Base-by-base conservation (phyloP, 2,888 invertebrate species). In the Seira musarum region DNA sequence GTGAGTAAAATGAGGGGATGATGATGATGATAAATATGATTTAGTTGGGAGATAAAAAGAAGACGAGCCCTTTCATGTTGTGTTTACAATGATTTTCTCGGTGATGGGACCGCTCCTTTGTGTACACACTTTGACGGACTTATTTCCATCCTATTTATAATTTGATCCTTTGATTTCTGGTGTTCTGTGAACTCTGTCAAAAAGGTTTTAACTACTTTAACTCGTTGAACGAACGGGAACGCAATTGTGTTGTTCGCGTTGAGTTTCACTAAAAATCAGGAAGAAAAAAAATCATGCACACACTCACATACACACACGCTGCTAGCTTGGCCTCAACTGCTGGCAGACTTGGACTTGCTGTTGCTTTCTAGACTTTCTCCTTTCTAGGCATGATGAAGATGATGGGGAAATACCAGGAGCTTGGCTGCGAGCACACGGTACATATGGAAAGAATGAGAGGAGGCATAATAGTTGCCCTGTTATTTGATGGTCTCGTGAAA, bases 281-380 rank as follows among this genome's bases (percentile, higher is more conserved):
- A 25, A 67, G 40, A 40, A 22, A 46, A 19, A 67, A 49, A 22
- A 46, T 15, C 67, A 40, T 17, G 49, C 67, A 67, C 67, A 67
- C 65, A 24, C 67, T 15, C 46, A 67, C 67, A 67, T 19, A 30
- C 21, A 53, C 69, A 57, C 69, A 57, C 69, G 46, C 69, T 21
- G 69, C 69, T 57, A 21, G 69, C 57, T 77, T 21, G 60, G 57
- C 65, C 64, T 77, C 53, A 60, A 72, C 78, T 72, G 57, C 60
- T 66, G 66, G 21, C 60, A 60, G 60, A 60, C 46, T 46, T 64
- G n/a, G 64, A 53, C 70, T 64, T 66, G 65, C 40, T 69, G 69
- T 53, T 69, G 69, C 66, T 67, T 40, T 71, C 78, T 19, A n/a
- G 61, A 61, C 76, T 60, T 61, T 22, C 49, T 67, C 67, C 15